phyloP scores from a whole-genome alignment of 2,113 vertebrate species.

The Todiramphus saurophagus region DNA sequence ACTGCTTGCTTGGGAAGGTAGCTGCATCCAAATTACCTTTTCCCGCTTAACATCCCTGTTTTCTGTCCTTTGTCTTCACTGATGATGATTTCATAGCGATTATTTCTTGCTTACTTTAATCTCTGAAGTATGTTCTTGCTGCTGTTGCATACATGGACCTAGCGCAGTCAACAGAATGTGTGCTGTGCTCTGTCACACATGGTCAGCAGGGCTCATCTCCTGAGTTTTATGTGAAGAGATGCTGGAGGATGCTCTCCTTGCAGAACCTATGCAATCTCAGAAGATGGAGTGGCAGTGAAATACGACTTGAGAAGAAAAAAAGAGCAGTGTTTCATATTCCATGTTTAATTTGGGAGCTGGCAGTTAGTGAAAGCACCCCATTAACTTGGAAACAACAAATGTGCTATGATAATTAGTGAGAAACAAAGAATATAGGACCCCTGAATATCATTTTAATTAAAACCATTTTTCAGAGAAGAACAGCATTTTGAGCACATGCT shows the following conservation, averaged over 20 bases:
- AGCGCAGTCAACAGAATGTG: accelerated
- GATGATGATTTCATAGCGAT: background rate
- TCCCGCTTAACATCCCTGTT: background rate
- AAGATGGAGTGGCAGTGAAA: background rate
- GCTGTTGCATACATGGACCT: background rate
- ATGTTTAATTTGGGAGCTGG: background rate
- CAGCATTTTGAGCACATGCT: background rate
- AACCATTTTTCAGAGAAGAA: slow-evolving; percentile 37
- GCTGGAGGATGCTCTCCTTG: background rate
- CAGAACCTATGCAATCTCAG: background rate
- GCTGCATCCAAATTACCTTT: background rate
- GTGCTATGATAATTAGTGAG: background rate
- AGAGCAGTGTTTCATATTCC: background rate
- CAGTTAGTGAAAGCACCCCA: background rate
- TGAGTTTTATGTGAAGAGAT: background rate
- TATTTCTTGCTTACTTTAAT: background rate
- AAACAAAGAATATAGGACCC: slow-evolving; percentile 10
- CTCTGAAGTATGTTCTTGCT: background rate
- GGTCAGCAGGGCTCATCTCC: background rate
- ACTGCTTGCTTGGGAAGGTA: background rate
- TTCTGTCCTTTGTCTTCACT: background rate
- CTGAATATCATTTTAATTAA: slow-evolving; percentile 46
- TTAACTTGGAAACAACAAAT: background rate
- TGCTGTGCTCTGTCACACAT: background rate
- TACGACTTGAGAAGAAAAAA: background rate